Evolutionary conservation across 2,797 vertebrate species (phyloP), one percentile per base, ranked within the genome.

Genomic region (Tapirus indicus): DNA sequence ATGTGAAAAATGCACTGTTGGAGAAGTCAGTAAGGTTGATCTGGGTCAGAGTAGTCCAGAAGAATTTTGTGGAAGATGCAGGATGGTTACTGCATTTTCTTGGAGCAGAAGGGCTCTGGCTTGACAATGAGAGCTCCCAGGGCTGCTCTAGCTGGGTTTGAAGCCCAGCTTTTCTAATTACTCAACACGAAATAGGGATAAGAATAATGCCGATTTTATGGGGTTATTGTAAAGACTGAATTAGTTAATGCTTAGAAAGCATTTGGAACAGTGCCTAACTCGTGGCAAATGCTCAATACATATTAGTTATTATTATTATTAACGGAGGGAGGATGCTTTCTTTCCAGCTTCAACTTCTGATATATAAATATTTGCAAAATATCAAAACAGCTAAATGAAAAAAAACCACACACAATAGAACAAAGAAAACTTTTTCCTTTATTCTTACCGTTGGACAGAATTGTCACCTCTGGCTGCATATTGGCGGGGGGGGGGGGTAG

Each of bases 361-460:
- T 74, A 87, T 88, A 66, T 21, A 64, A 71, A 69, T 69, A 49
- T 72, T 79, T 87, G 41, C 78, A 56, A 91, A 92, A 85, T 66
- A 77, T 16, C 20, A 41, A 35, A 69, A 86, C 38, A 74, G 29
- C 23, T 49, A 75, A 86, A 71, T 82, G 64, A 85, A 95, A 95
- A 94, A 14, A 27, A 78, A 47, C 2, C 11, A n/a, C 64, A 56
- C 23, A 44, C 38, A 85, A 20, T n/a, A 60, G 47, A 75, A 80
- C 12, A 69, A 78, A 27, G 13, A 92, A 69, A 85, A 54, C 2
- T 29, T 25, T 92, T 92, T 74, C 58, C 52, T 91, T 77, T 85
- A 77, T 41, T 77, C 66, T 80, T 56, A 77, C 20, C 17, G 32
- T 66, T 60, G 38, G 60, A 75, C 7, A 72, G 54, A 93, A 68